phyloP scores from a whole-genome alignment of 2,888 invertebrate species.

The Phengaris alcon region DNA sequence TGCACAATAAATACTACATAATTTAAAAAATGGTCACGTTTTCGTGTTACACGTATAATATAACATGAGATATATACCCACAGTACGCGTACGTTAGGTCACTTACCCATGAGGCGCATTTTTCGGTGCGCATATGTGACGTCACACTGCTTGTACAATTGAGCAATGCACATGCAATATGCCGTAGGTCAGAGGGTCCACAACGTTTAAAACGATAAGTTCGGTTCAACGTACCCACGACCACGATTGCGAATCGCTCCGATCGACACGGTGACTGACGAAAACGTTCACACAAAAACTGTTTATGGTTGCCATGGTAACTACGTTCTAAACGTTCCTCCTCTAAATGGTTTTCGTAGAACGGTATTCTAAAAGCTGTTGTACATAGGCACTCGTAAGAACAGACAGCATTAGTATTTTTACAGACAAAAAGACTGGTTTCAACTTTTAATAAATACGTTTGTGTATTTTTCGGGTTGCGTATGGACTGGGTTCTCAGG shows the following conservation, averaged over 20 bases:
- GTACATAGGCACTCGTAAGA: neutral
- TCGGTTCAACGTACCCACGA: slow-evolving; percentile 63
- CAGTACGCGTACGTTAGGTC: neutral
- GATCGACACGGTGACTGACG: slow-evolving; percentile 55
- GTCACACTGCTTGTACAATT: neutral
- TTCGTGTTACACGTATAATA: neutral
- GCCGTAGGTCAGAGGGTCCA: slow-evolving; percentile 50
- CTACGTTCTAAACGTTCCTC: neutral
- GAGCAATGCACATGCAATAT: slow-evolving; percentile 54
- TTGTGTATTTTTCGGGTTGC: no score
- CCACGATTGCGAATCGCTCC: slow-evolving; percentile 67
- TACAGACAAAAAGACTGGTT: neutral
- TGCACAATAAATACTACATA: neutral
- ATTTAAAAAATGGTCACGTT: neutral
- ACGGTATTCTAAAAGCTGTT: neutral
- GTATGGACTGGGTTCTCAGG: no score
- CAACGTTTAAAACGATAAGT: slow-evolving; percentile 63
- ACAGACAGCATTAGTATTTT: no score
- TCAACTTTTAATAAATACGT: no score
- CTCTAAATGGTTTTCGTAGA: neutral
- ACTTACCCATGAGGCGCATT: slow-evolving; percentile 22
- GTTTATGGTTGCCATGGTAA: slow-evolving; percentile 29
- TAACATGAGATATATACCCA: neutral
- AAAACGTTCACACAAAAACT: slow-evolving; percentile 39
- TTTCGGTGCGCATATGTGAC: slow-evolving; percentile 14